A percentile compares a stretch with the other conserved stretches of the same genome.
Evolutionary conservation across 2,888 invertebrate genomes (phyloP).

Genomic region (Marasmarcha lunaedactyla): DNA sequence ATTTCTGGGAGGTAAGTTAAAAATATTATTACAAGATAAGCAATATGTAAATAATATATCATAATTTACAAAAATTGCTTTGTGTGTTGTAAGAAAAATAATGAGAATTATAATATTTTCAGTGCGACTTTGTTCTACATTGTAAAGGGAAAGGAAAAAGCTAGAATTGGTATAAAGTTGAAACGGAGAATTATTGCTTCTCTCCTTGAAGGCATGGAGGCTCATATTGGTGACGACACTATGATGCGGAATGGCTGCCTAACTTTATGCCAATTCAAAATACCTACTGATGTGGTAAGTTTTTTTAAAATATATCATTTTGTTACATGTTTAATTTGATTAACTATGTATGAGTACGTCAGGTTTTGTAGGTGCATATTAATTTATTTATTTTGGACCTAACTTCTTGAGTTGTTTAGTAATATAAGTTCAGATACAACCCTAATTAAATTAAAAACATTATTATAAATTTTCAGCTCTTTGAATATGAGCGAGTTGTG

Average conservation of each 20-base stretch:
- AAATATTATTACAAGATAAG: conserved; percentile 7
- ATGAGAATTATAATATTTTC: conserved; percentile 14
- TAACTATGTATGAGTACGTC: too few species aligned
- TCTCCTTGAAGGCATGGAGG: conserved; percentile 89
- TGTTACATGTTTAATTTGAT: not conserved
- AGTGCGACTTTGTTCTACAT: conserved; percentile 96
- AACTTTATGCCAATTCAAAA: conserved; percentile 93
- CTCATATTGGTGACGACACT: conserved; percentile 85
- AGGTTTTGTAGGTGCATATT: too few species aligned
- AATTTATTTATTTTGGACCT: too few species aligned
- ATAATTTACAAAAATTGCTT: not conserved
- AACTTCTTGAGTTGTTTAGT: too few species aligned
- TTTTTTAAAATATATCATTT: too few species aligned
- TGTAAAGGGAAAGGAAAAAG: conserved; percentile 87
- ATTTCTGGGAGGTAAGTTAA: conserved; percentile 83
- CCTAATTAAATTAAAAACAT: too few species aligned
- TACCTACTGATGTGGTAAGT: conserved; percentile 93
- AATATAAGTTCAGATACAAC: too few species aligned
- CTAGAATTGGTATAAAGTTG: conserved; percentile 77
- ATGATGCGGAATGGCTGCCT: conserved; percentile 98
- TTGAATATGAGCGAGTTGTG: conserved; percentile 90
- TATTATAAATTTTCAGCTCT: conserved; percentile 70
- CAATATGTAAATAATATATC: conserved; percentile 1
- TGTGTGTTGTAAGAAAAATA: not conserved
- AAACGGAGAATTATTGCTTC: conserved; percentile 85